phyloP scores from a whole-genome alignment of 2,888 invertebrate genomes.

The Epinotia ramella region DNA sequence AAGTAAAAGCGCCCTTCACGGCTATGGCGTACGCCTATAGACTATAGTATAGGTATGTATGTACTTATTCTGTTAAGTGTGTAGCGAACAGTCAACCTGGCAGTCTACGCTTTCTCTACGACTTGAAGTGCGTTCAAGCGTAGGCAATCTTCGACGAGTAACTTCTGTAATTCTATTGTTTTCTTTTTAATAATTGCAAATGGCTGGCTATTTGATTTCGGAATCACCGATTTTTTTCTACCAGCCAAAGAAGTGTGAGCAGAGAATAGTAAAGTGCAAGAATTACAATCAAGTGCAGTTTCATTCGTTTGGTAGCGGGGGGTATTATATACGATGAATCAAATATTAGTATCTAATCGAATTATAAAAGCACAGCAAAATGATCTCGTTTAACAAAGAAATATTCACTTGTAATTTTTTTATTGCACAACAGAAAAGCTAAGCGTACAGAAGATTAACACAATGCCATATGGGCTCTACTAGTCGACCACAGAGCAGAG shows the following conservation, averaged over 20 bases:
- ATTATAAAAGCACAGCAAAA: too few species aligned
- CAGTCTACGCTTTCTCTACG: slow-evolving; percentile 65
- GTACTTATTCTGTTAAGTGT: slow-evolving; percentile 20
- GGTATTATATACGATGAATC: too few species aligned
- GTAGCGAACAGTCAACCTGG: slow-evolving; percentile 44
- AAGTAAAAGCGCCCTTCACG: slow-evolving; percentile 56
- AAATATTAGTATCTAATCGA: too few species aligned
- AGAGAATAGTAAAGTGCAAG: neutral
- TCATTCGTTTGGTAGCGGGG: neutral
- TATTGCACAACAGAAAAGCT: too few species aligned
- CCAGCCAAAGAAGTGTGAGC: neutral
- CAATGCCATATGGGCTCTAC: too few species aligned
- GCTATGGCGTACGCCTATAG: slow-evolving; percentile 42
- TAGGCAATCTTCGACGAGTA: slow-evolving; percentile 58
- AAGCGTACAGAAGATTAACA: too few species aligned
- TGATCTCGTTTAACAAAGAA: too few species aligned
- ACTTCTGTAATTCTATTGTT: slow-evolving; percentile 66
- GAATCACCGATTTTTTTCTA: slow-evolving; percentile 20
- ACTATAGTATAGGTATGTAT: neutral
- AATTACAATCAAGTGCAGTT: neutral
- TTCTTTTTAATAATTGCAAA: slow-evolving; percentile 53
- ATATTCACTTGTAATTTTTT: too few species aligned
- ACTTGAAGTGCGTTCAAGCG: slow-evolving; percentile 67
- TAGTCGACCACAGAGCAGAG: too few species aligned
- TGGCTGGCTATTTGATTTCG: slow-evolving; percentile 23